Percentiles rank a stretch among this genome's conserved stretches.
phyloP scores from a whole-genome alignment of 2,888 invertebrate genomes.

The Eudasyphora cyanicolor region DNA sequence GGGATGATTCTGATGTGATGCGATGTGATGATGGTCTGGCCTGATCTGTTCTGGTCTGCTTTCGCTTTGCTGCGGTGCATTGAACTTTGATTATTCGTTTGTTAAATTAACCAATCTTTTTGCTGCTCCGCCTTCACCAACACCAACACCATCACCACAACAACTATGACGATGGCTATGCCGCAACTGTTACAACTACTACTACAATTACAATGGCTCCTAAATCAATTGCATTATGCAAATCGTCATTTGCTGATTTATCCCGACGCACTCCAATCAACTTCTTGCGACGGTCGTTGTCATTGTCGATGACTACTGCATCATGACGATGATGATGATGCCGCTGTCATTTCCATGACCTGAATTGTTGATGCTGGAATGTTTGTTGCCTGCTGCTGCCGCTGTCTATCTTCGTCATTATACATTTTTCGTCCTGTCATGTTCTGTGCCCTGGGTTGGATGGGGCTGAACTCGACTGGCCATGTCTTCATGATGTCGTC shows the following conservation, averaged over 20 bases:
- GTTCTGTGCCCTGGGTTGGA: conserved; percentile 26
- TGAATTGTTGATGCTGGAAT: conserved; percentile 37
- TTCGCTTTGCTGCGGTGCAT: conserved; percentile 41
- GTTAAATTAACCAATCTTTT: conserved; percentile 44
- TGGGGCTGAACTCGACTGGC: conserved; percentile 8
- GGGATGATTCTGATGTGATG: no score
- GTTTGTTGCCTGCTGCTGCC: conserved; percentile 6
- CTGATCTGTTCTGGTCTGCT: not conserved
- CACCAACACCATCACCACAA: not conserved
- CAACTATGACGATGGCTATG: conserved; percentile 30
- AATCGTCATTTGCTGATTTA: conserved; percentile 59
- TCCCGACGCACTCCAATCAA: conserved; percentile 59
- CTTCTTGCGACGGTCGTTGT: conserved; percentile 5
- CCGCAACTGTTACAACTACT: conserved; percentile 11
- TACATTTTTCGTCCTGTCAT: conserved; percentile 3
- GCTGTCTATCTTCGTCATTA: conserved; percentile 39
- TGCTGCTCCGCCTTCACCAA: not conserved
- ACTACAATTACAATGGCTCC: no score
- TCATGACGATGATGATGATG: conserved; percentile 54
- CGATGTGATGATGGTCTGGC: not conserved
- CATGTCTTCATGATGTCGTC: conserved; percentile 26
- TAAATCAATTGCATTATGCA: conserved; percentile 65
- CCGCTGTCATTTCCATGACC: not conserved
- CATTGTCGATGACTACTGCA: conserved; percentile 70
- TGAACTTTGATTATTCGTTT: conserved; percentile 59